Percentiles rank a stretch among this genome's conserved stretches.
Conservation (phyloP, 37 sponge, comb jelly and placozoan genomes). For the Halichondria panicea region DNA sequence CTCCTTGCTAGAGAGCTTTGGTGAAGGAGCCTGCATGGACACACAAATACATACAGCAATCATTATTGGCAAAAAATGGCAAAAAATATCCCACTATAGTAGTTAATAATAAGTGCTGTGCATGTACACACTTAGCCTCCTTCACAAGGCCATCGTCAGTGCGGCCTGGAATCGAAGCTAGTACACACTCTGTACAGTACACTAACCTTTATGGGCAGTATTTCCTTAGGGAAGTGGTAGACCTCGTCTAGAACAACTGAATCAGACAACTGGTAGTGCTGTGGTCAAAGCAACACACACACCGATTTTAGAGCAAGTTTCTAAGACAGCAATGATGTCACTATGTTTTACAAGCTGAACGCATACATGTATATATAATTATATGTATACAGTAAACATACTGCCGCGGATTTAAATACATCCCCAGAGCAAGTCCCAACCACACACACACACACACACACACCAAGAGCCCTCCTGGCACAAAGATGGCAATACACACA, state of each 20-base stretch:
- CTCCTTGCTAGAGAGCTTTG: constrained; percentile 28
- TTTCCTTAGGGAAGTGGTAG: constrained; percentile 66
- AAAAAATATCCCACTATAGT: no score
- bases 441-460: not conserved
- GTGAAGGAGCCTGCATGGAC: constrained; percentile 32
- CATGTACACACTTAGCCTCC: no score
- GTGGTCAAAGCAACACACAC: not conserved
- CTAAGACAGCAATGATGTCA: no score
- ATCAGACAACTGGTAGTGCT: constrained; percentile 44
- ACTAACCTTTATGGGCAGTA: constrained; percentile 54
- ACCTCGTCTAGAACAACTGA: constrained; percentile 53
- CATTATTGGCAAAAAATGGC: no score
- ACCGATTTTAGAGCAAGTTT: not conserved
- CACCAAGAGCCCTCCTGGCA: not conserved
- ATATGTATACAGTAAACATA: no score
- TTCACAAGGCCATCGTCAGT: no score
- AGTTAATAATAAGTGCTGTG: no score
- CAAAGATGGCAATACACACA: not conserved
- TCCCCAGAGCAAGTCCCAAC: no score
- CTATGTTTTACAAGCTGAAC: no score
- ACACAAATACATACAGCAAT: no score
- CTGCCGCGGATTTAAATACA: no score
- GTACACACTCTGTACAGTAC: not conserved
- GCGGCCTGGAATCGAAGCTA: not conserved
- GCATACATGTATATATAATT: no score